Evolutionary conservation across 2,888 invertebrate species (phyloP).

Genomic region (Drosophila conformis): DNA sequence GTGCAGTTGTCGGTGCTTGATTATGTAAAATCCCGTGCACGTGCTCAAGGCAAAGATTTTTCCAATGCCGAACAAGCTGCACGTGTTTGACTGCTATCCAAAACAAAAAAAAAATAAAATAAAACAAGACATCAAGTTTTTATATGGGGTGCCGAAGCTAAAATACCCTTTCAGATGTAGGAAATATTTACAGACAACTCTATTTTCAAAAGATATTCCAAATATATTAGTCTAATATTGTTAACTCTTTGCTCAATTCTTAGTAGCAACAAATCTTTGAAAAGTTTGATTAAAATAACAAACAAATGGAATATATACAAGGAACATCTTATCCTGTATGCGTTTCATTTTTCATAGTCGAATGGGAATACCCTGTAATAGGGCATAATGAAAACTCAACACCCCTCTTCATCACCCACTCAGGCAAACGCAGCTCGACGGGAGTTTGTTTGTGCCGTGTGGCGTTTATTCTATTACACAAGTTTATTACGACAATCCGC

Average conservation of each 20-base stretch:
- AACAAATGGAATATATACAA: background rate
- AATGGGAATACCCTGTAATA: background rate
- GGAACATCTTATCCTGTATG: background rate
- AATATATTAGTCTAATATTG: background rate
- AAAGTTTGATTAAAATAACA: background rate
- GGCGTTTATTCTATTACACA: constrained; percentile 82
- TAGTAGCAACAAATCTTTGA: background rate
- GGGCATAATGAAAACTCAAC: constrained; percentile 15
- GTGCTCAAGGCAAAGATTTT: constrained; percentile 84
- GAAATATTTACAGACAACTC: background rate
- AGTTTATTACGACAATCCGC: constrained; percentile 76
- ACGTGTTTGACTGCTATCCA: constrained; percentile 64
- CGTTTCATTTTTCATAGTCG: background rate
- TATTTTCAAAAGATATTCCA: background rate
- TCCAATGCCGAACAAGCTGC: constrained; percentile 80
- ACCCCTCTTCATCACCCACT: constrained; percentile 30
- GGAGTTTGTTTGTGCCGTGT: constrained; percentile 74
- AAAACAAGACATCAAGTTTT: background rate
- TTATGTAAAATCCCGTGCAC: constrained; percentile 83
- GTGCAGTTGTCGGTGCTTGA: constrained; percentile 70
- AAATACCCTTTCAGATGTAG: constrained; percentile 1
- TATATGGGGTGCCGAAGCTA: background rate
- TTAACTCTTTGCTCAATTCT: background rate
- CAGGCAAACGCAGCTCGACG: constrained; percentile 49
- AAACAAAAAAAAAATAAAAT: constrained; percentile 43